Conservation (phyloP, 2,797 vertebrate species). For the Selene dorsalis region DNA sequence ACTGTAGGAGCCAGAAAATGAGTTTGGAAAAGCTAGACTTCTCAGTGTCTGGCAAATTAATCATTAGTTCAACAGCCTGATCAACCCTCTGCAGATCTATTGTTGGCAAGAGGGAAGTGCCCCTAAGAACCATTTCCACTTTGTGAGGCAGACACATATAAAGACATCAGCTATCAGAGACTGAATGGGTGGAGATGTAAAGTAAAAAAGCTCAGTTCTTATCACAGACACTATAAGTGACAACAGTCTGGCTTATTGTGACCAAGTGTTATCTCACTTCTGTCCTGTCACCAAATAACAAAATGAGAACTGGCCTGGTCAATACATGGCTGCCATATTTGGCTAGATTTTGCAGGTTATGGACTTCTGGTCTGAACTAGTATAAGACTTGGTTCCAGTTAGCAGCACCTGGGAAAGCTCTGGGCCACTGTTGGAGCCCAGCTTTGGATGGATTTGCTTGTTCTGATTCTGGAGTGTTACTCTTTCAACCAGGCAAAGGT, state of each 20-base stretch:
- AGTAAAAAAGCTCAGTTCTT: not conserved
- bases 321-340: conserved; percentile 2
- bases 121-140: conserved; percentile 49
- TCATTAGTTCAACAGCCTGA: conserved; percentile 54
- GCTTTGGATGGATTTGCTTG: conserved; percentile 2
- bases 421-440: conserved; percentile 3
- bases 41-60: conserved; percentile 45
- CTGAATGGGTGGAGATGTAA: conserved; percentile 7
- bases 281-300: not conserved
- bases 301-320: not conserved
- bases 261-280: conserved; percentile 17
- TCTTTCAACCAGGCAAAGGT: conserved; percentile 31
- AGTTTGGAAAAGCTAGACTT: conserved; percentile 35
- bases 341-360: not conserved
- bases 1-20: conserved; percentile 2
- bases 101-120: conserved; percentile 48
- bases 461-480: conserved; percentile 10
- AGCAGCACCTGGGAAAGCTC: conserved; percentile 14
- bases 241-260: not conserved
- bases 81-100: conserved; percentile 51
- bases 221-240: not conserved
- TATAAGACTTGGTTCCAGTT: conserved; percentile 11
- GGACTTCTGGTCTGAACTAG: not conserved
- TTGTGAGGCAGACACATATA: conserved; percentile 38
- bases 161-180: conserved; percentile 18